These are phyloP conservation scores for Pimephales promelas DNA, from an alignment of 2,113 vertebrate genomes.

Conservation along the genomic window DNA sequence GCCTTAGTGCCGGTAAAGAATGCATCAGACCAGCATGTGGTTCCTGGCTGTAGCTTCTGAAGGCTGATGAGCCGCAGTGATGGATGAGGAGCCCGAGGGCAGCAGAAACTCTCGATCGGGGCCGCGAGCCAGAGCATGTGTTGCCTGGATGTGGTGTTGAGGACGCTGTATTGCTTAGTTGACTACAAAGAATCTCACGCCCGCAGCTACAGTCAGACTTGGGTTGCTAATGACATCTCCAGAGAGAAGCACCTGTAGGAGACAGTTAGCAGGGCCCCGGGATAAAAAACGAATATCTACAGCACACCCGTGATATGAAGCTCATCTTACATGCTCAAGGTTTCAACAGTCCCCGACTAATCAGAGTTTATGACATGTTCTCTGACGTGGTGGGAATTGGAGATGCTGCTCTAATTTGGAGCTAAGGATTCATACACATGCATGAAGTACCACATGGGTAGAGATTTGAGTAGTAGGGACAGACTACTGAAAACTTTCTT, in stretches of 20 bases:
- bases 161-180: constrained; percentile 49
- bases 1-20: background rate
- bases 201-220: constrained; percentile 46
- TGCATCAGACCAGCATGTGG: background rate
- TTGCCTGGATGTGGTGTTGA: constrained; percentile 32
- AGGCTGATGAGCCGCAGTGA: constrained; percentile 48
- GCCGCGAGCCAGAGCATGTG: constrained; percentile 55
- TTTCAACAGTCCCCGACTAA: constrained; percentile 35
- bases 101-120: constrained; percentile 62
- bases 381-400: constrained; percentile 32
- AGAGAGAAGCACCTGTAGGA: constrained; percentile 60
- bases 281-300: constrained; percentile 49
- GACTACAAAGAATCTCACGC: constrained; percentile 57
- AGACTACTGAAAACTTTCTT: background rate
- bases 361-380: constrained; percentile 39
- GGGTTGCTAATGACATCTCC: constrained; percentile 53
- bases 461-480: too few species aligned
- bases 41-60: constrained; percentile 45
- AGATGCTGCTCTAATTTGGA: constrained; percentile 5
- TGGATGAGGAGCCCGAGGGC: constrained; percentile 59
- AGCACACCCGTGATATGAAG: constrained; percentile 26
- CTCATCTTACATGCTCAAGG: background rate
- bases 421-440: constrained; percentile 3
- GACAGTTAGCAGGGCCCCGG: constrained; percentile 50
- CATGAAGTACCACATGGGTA: background rate